Evolutionary conservation across 2,797 vertebrate genomes (phyloP), one percentile per base, ranked within the genome.

Genomic region (Trichosurus vulpecula): DNA sequence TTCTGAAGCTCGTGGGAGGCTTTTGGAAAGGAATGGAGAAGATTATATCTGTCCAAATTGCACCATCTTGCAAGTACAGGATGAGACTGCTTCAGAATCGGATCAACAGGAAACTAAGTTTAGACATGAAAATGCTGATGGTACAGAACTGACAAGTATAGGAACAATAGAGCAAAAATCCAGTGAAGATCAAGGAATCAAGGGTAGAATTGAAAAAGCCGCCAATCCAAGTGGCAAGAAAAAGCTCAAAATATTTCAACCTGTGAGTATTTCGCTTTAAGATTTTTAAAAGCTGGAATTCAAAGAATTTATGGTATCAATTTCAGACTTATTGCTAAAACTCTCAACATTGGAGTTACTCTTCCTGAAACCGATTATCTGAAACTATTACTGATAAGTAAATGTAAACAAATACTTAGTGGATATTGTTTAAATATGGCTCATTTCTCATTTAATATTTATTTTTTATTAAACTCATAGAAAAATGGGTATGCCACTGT

Each of bases 201-300:
- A 99, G 98, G 99, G 99, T 95, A 99, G 99, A 97, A 99, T 99
- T 97, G 99, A 99, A 98, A 99, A 99, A 97, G 99, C 99, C 53
- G 99, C 99, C 47, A 99, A 99, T 98, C 99, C 99, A 55, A 99
- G 99, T 90, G 99, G 99, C 94, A 99, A 99, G 98, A 99, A 99
- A 98, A 99, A 99, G 96, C 99, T 99, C 19, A 99, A 99, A 99
- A 99, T 99, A 98, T 99, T 99, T 99, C 99, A 99, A 97, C 99
- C 99, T 98, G 99, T 99, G 99, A 98, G 99, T 99, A 97, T 95
- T 94, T 90, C 56, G 54, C 52, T 27, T 41, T 4, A 74, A 92
- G 52, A 81, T 51, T 92, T 92, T 1, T 31, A 81, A 74, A n/a
- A 35, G 29, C 16, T 10, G 0, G 13, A 0, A 55, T 0, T 22